Conservation (phyloP, 2,888 invertebrate species). For the Serrognathus titanus region DNA sequence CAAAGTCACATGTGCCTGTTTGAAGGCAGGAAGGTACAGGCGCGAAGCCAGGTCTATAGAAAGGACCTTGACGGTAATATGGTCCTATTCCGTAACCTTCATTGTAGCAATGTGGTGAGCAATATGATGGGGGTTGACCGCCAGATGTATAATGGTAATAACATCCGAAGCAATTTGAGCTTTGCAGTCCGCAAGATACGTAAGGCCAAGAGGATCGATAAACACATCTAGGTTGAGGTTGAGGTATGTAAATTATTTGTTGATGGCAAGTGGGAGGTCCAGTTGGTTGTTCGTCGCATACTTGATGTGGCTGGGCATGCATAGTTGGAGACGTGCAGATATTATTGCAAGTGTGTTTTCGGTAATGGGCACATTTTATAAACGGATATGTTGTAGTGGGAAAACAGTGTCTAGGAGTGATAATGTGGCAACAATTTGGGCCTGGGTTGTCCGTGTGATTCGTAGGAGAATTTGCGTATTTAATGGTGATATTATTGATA, state of each 20-base stretch:
- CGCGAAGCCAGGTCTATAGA: conserved; percentile 35
- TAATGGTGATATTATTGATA: conserved; percentile 41
- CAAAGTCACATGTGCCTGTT: conserved; percentile 19
- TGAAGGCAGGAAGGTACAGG: conserved; percentile 31
- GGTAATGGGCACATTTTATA: conserved; percentile 41
- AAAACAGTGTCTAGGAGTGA: conserved; percentile 44
- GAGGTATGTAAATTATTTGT: conserved; percentile 39
- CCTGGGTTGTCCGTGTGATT: not conserved
- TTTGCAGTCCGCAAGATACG: conserved; percentile 35
- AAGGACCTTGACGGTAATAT: conserved; percentile 40
- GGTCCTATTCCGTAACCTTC: conserved; percentile 36
- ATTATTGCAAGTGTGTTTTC: conserved; percentile 36
- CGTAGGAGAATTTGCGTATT: not conserved
- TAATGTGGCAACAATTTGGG: conserved; percentile 41
- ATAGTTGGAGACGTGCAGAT: conserved; percentile 36
- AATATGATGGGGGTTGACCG: conserved; percentile 28
- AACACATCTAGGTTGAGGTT: conserved; percentile 43
- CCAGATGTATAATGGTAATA: conserved; percentile 26
- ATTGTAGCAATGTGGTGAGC: conserved; percentile 40
- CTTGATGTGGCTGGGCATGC: conserved; percentile 32
- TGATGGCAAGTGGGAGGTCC: conserved; percentile 34
- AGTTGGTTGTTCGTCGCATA: conserved; percentile 25
- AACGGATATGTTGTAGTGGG: conserved; percentile 33
- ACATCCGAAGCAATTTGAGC: conserved; percentile 40
- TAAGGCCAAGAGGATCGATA: conserved; percentile 45